Evolutionary conservation across 2,797 vertebrate species (phyloP).

Genomic region (Gallinago stenura): DNA sequence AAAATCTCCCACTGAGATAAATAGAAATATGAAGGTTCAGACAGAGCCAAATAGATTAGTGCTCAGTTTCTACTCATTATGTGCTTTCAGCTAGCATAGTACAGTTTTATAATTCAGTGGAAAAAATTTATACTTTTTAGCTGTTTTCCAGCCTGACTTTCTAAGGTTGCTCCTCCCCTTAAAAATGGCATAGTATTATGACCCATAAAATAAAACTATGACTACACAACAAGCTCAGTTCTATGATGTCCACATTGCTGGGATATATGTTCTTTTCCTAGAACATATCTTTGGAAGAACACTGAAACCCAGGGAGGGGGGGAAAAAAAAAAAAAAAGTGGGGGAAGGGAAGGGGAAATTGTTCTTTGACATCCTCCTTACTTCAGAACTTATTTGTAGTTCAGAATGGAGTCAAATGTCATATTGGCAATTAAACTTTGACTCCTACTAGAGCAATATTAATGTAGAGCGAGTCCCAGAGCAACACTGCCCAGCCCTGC

Average conservation of each 20-base stretch:
- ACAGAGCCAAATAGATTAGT: conserved; percentile 60
- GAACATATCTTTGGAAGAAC: neutral
- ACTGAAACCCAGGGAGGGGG: neutral
- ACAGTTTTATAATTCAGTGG: conserved; percentile 42
- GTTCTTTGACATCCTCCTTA: conserved; percentile 26
- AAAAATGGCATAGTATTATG: neutral
- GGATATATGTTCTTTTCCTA: neutral
- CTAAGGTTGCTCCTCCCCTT: neutral
- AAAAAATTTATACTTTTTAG: neutral
- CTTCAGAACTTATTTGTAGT: conserved; percentile 27
- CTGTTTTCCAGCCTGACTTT: conserved; percentile 18
- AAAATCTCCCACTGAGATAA: conserved; percentile 75
- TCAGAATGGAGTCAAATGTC: conserved; percentile 36
- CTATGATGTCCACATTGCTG: neutral
- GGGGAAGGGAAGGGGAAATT: neutral
- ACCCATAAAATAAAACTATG: neutral
- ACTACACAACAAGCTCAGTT: neutral
- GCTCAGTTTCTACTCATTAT: conserved; percentile 59
- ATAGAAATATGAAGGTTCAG: conserved; percentile 63
- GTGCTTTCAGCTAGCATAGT: conserved; percentile 50
- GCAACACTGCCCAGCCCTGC: neutral
- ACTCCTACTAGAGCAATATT: conserved; percentile 47
- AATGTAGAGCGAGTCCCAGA: neutral
- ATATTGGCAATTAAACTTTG: conserved; percentile 46
- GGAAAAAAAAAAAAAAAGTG: neutral